Evolutionary conservation across 2,113 vertebrate species (phyloP), one percentile per base, ranked within the genome.

Genomic region (Pluvialis apricaria): DNA sequence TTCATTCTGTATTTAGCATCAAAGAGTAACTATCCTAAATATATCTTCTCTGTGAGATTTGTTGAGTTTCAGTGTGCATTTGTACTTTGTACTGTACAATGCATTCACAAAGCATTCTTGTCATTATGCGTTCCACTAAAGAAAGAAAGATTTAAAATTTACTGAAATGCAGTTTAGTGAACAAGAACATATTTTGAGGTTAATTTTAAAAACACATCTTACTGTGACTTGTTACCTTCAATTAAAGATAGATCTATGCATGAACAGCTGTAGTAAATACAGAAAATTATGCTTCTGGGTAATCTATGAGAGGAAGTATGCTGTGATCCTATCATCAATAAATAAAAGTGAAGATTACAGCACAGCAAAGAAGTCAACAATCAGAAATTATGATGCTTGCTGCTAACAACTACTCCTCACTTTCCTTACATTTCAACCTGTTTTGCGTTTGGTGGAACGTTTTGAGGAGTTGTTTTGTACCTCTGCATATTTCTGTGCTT

Each of bases 291-390:
- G 54, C 17, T 92, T 75, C n/a, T 92, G 68, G 14, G 42, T 84
- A 86, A 92, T 92, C 88, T 82, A 81, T 38, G 26, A 81, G 32
- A 89, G 54, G 58, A 92, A 96, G 44, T 95, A 88, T 13, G 82
- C 3, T 38, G 38, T 0, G 5, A 86, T 68, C 32, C 55, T 71
- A 47, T 14, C 3, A 9, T 86, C 64, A 94, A 71, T 82, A 96
- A 84, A 86, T 75, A 73, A 38, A 96, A 91, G 45, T 55, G 47
- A 95, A 86, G 38, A 68, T 91, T 82, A 81, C 26, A 92, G 72
- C 26, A 84, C 32, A 84, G 32, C 11, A 83, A 66, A 70, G 60
- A 81, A 95, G 26, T 52, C 52, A 87, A 60, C 22, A 15, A 70
- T 25, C 34, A 92, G 44, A 96, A 91, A 94, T 68, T 60, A 86